These are phyloP conservation scores for Troilus luridus DNA, from an alignment of 2,888 invertebrate genomes.

Conservation along the genomic window DNA sequence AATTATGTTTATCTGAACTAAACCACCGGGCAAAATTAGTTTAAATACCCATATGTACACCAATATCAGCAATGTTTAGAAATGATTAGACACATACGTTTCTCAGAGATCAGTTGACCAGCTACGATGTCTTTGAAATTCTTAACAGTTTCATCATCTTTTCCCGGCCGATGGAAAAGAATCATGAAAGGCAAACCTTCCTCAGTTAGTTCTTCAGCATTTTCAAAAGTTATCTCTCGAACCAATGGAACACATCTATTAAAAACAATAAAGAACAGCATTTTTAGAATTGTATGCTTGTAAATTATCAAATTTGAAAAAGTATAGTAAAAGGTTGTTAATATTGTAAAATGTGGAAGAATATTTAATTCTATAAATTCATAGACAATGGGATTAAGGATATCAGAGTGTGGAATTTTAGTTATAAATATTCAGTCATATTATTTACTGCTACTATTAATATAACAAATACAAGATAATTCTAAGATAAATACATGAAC, in stretches of 20 bases:
- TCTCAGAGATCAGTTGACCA: slow-evolving; percentile 84
- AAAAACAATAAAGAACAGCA: background rate
- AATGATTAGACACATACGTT: slow-evolving; percentile 79
- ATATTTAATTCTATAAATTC: too few relatives aligned
- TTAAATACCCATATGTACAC: background rate
- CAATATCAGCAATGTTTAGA: slow-evolving; percentile 2
- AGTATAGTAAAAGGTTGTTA: too few relatives aligned
- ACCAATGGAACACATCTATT: slow-evolving; percentile 90
- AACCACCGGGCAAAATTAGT: background rate
- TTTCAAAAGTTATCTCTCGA: slow-evolving; percentile 98
- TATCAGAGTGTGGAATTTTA: too few relatives aligned
- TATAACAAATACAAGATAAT: too few relatives aligned
- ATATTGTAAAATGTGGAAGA: too few relatives aligned
- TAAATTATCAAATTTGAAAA: too few relatives aligned
- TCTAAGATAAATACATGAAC: background rate
- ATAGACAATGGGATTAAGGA: too few relatives aligned
- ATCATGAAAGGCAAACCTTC: slow-evolving; percentile 99
- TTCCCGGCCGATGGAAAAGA: slow-evolving; percentile 91
- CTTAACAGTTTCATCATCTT: slow-evolving; percentile 86
- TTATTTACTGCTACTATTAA: too few relatives aligned
- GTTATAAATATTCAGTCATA: too few relatives aligned
- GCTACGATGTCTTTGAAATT: slow-evolving; percentile 86
- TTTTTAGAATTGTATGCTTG: too few relatives aligned
- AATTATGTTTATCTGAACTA: too few relatives aligned
- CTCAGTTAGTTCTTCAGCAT: slow-evolving; percentile 98